A percentile compares a stretch with the other conserved stretches of the same genome.
Conservation (phyloP, 2,888 invertebrate species). For the Eubasilissa splendida region DNA sequence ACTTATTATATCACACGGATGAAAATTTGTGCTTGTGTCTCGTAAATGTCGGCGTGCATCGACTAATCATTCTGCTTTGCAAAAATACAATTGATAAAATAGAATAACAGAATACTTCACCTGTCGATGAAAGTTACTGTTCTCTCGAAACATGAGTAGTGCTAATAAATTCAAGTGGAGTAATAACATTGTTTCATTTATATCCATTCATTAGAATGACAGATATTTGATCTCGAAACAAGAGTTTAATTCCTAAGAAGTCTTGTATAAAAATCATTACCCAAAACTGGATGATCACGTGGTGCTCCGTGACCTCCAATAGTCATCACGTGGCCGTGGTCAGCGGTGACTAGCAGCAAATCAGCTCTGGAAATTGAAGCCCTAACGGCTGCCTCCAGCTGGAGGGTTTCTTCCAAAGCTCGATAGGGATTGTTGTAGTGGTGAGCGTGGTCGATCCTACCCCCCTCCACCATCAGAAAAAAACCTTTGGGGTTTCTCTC, state of each 20-base stretch:
- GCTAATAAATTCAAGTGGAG: too few relatives aligned
- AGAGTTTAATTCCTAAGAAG: too few relatives aligned
- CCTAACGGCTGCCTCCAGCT: slow-evolving; percentile 81
- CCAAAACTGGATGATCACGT: slow-evolving; percentile 84
- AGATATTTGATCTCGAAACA: too few relatives aligned
- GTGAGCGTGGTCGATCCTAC: slow-evolving; percentile 86
- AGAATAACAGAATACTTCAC: too few relatives aligned
- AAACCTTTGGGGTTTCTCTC: slow-evolving; percentile 83
- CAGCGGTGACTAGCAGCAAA: slow-evolving; percentile 83
- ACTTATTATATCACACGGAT: too few relatives aligned
- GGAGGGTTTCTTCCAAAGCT: slow-evolving; percentile 84
- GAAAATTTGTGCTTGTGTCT: too few relatives aligned
- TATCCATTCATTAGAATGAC: too few relatives aligned
- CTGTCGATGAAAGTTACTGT: too few relatives aligned
- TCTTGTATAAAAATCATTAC: slow-evolving; percentile 66
- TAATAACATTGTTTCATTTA: too few relatives aligned
- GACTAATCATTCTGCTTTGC: not conserved
- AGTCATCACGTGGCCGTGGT: slow-evolving; percentile 86
- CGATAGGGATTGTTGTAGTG: slow-evolving; percentile 86
- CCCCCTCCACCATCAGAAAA: slow-evolving; percentile 84
- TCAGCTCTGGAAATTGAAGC: slow-evolving; percentile 81
- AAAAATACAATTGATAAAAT: not conserved
- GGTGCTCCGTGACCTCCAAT: slow-evolving; percentile 86
- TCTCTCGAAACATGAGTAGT: too few relatives aligned
- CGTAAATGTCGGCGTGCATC: too few relatives aligned